A percentile compares a stretch with the other conserved stretches of the same genome.
phyloP scores from a whole-genome alignment of 2,888 invertebrate species.

The Aphelenchoides bicaudatus region DNA sequence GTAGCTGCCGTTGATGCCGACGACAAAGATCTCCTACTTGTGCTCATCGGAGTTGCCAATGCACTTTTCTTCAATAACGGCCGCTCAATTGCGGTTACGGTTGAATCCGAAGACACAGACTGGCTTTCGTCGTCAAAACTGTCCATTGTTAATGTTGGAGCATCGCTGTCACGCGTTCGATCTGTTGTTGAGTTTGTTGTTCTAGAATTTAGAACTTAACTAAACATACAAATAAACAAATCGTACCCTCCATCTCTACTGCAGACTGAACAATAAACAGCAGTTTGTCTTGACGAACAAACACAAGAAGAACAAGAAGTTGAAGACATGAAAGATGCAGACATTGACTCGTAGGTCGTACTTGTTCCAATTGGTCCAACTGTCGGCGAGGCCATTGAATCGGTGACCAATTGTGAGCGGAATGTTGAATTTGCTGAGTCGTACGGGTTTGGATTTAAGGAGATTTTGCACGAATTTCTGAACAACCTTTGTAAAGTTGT shows the following conservation, averaged over 20 bases:
- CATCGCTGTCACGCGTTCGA: too few relatives aligned
- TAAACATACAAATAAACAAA: too few relatives aligned
- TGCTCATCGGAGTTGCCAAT: neutral
- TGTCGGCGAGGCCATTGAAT: neutral
- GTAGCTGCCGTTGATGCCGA: neutral
- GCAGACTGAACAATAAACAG: conserved; percentile 10
- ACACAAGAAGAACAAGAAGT: neutral
- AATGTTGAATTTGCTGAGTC: conserved; percentile 2
- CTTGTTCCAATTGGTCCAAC: neutral
- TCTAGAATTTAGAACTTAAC: too few relatives aligned
- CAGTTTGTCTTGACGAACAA: conserved; percentile 3
- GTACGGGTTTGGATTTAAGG: conserved; percentile 14
- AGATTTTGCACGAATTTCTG: neutral
- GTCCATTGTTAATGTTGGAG: too few relatives aligned
- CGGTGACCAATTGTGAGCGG: too few relatives aligned
- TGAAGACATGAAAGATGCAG: conserved; percentile 7
- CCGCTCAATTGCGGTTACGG: conserved; percentile 1
- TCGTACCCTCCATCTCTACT: too few relatives aligned
- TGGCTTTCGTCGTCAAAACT: too few relatives aligned
- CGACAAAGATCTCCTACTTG: neutral
- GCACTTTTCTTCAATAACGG: neutral
- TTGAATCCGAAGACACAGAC: conserved; percentile 3
- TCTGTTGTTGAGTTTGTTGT: too few relatives aligned
- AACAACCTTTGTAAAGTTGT: too few relatives aligned
- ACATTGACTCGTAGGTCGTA: neutral